Evolutionary conservation across 2,797 vertebrate genomes (phyloP).

Genomic region (Bothrops alternatus): DNA sequence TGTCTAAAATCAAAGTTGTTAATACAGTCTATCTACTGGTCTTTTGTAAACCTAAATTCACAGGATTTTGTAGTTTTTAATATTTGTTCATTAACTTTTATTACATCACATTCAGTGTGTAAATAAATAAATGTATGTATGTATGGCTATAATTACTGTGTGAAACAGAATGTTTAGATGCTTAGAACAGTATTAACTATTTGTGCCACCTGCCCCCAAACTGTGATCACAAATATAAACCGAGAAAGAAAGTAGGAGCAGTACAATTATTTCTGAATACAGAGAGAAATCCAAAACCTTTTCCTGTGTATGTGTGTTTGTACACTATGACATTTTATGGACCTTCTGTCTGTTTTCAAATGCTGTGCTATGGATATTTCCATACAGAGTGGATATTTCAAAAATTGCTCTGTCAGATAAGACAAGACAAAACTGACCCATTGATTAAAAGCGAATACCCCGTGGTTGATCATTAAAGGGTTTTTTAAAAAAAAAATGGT

Average conservation of each 20-base stretch:
- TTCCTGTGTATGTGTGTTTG: neutral
- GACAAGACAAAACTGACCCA: neutral
- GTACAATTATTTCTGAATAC: neutral
- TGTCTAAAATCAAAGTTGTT: neutral
- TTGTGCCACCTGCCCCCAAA: neutral
- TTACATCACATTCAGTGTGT: neutral
- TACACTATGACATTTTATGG: neutral
- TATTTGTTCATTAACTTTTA: neutral
- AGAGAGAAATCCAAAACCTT: neutral
- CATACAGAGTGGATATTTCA: neutral
- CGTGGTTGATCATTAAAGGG: neutral
- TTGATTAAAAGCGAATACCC: constrained; percentile 10
- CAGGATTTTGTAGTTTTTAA: neutral
- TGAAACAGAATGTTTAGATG: neutral
- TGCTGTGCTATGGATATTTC: neutral
- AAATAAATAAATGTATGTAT: neutral
- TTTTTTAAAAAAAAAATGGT: neutral
- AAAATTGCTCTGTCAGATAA: neutral
- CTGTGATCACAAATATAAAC: neutral
- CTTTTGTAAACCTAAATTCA: neutral
- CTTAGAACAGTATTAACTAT: neutral
- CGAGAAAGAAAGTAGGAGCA: neutral
- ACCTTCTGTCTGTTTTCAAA: neutral
- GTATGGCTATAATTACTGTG: neutral
- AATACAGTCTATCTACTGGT: neutral